Conservation (phyloP, 1,140 invertebrate genomes). For the Drosophila tristis region DNA sequence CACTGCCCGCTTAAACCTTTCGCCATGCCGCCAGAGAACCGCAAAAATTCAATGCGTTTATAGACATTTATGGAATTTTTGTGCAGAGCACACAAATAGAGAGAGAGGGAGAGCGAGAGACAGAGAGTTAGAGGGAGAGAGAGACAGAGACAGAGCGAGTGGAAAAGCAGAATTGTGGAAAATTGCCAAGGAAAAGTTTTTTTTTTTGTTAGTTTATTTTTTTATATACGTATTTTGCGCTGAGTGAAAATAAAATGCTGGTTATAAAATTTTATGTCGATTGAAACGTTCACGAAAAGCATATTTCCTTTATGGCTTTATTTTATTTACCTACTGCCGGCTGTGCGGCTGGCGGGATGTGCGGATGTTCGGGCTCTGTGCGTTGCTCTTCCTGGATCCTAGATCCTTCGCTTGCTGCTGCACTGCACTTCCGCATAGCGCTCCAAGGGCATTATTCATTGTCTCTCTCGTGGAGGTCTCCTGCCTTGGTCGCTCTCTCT, state of each 20-base stretch:
- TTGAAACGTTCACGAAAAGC: slow-evolving; percentile 70
- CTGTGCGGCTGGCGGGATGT: slow-evolving; percentile 8
- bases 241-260: slow-evolving; percentile 74
- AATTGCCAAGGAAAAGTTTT: slow-evolving; percentile 42
- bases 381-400: too few species aligned
- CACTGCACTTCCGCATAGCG: slow-evolving; percentile 74
- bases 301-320: slow-evolving; percentile 77
- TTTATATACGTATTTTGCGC: slow-evolving; percentile 22
- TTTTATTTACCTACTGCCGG: slow-evolving; percentile 72
- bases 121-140: slow-evolving; percentile 1
- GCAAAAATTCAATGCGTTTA: slow-evolving; percentile 58
- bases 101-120: slow-evolving; percentile 4
- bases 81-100: slow-evolving; percentile 35
- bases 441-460: slow-evolving; percentile 79
- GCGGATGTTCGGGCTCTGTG: neutral
- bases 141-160: neutral
- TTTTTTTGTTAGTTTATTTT: slow-evolving; percentile 36
- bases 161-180: slow-evolving; percentile 26
- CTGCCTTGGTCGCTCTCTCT: neutral
- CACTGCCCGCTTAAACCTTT: neutral
- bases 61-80: slow-evolving; percentile 68
- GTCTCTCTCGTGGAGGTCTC: slow-evolving; percentile 16
- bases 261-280: slow-evolving; percentile 76
- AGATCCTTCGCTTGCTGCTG: neutral
- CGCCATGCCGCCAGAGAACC: neutral